Percentiles rank a stretch among this genome's conserved stretches.
Evolutionary conservation across 2,113 vertebrate genomes (phyloP).

Genomic region (Myocastor coypus): DNA sequence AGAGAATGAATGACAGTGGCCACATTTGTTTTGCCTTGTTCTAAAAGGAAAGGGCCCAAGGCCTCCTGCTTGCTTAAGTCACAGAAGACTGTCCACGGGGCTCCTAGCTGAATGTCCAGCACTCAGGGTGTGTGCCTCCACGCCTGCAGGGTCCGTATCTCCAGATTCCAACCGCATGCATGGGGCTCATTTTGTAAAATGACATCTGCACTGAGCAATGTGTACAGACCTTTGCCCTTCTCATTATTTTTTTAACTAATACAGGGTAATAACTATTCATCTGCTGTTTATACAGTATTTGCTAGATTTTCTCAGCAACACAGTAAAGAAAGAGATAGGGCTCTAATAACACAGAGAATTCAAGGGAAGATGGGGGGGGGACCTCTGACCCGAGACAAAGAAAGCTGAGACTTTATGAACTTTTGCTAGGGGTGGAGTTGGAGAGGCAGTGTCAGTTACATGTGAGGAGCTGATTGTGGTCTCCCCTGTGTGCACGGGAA

Average conservation of each 20-base stretch:
- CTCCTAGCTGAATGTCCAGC: not conserved
- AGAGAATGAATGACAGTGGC: not conserved
- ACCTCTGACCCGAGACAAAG: no score
- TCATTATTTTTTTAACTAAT: not conserved
- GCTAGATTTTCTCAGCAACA: no score
- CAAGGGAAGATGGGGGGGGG: no score
- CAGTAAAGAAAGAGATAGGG: no score
- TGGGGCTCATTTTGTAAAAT: not conserved
- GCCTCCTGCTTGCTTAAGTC: not conserved
- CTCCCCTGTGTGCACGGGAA: no score
- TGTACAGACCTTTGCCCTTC: not conserved
- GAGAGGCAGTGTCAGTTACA: no score
- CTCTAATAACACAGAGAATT: no score
- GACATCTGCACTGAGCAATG: not conserved
- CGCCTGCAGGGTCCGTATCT: not conserved
- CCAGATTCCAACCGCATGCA: not conserved
- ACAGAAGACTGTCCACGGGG: not conserved
- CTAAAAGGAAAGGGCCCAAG: not conserved
- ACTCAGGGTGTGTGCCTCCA: not conserved
- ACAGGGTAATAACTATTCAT: not conserved
- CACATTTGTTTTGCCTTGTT: not conserved
- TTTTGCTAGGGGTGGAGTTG: no score
- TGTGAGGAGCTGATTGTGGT: no score
- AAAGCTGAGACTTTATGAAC: no score
- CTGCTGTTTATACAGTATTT: not conserved